phyloP scores from a whole-genome alignment of 2,797 vertebrate species.

The Sorex maritimensis region DNA sequence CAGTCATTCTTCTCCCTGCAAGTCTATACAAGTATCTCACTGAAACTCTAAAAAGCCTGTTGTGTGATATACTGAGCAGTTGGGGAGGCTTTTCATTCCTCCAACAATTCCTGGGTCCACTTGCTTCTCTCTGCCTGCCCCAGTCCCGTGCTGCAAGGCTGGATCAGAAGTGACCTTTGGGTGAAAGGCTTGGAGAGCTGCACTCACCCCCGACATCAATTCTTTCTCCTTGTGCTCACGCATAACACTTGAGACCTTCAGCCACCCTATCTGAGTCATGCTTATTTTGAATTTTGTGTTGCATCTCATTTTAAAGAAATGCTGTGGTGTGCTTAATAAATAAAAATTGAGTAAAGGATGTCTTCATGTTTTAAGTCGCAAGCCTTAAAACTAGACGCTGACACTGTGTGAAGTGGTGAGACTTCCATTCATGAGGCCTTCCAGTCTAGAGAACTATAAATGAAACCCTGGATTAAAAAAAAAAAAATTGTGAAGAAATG shows the following conservation, averaged over 20 bases:
- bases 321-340: neutral
- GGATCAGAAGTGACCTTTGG: neutral
- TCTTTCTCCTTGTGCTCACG: neutral
- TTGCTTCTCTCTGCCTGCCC: neutral
- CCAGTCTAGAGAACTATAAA: constrained; percentile 65
- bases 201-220: neutral
- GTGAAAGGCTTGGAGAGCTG: no score
- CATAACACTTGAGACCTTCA: neutral
- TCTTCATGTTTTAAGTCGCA: neutral
- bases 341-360: neutral
- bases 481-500: neutral
- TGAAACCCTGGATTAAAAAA: constrained; percentile 58
- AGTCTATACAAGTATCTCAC: neutral
- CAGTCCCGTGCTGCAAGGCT: neutral
- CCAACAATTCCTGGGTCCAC: neutral
- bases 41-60: neutral
- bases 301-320: neutral
- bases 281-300: constrained; percentile 7
- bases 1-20: neutral
- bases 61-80: neutral
- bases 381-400: constrained; percentile 21
- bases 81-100: neutral
- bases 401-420: constrained; percentile 39
- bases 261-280: neutral
- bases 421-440: constrained; percentile 60